Percentiles rank a stretch among this genome's conserved stretches.
Evolutionary conservation across 2,888 invertebrate species (phyloP).

Genomic region (Lingula anatina): DNA sequence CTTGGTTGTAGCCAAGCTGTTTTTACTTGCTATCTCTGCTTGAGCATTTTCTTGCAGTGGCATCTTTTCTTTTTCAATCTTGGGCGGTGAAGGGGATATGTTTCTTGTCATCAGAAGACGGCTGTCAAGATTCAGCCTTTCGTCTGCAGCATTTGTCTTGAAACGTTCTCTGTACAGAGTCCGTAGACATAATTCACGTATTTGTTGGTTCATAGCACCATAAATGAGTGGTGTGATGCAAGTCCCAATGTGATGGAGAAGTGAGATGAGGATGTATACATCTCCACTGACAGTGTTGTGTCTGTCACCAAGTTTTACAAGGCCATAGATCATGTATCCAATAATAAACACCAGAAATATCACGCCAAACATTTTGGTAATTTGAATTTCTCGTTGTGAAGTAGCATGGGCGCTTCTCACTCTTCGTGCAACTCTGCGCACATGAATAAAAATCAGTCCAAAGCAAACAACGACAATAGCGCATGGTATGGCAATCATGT

Average conservation of each 20-base stretch:
- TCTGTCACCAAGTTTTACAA: slow-evolving; percentile 42
- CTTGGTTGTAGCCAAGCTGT: no score
- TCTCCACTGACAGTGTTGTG: slow-evolving; percentile 34
- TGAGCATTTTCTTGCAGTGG: no score
- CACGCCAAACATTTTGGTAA: slow-evolving; percentile 51
- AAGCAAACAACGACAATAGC: slow-evolving; percentile 44
- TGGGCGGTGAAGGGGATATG: no score
- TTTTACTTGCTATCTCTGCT: no score
- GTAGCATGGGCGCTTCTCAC: slow-evolving; percentile 32
- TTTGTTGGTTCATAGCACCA: slow-evolving; percentile 46
- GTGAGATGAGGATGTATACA: slow-evolving; percentile 45
- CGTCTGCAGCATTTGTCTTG: no score
- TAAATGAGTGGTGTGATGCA: slow-evolving; percentile 46
- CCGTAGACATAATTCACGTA: slow-evolving; percentile 28
- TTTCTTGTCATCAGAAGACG: no score
- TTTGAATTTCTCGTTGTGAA: slow-evolving; percentile 46
- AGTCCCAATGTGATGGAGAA: slow-evolving; percentile 47
- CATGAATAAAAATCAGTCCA: slow-evolving; percentile 44
- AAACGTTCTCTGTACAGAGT: no score
- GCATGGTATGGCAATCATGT: slow-evolving; percentile 44
- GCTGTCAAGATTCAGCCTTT: no score
- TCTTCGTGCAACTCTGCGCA: no score
- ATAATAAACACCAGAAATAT: slow-evolving; percentile 45
- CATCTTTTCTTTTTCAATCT: no score
- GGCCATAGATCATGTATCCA: slow-evolving; percentile 46